Percentiles rank a stretch among this genome's conserved stretches.
Conservation (phyloP, 2,888 invertebrate genomes). For the Boloria selene region DNA sequence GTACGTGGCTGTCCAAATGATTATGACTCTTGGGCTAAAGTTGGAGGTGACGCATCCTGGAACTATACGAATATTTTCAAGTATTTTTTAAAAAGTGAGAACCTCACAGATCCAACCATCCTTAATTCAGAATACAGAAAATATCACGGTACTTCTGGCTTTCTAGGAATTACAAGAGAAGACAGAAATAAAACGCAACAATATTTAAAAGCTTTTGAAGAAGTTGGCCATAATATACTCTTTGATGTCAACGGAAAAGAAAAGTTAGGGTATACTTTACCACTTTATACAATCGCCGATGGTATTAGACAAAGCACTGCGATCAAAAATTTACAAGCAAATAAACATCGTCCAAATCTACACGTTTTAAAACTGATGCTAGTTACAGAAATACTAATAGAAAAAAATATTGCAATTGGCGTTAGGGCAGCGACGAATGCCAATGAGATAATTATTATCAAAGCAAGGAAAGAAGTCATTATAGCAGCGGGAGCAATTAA, state of each 20-base stretch:
- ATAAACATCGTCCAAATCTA: conserved; percentile 47
- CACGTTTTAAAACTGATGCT: conserved; percentile 49
- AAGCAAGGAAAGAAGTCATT: conserved; percentile 52
- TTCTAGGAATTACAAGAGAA: conserved; percentile 43
- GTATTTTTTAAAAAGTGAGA: conserved; percentile 26
- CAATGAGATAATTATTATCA: conserved; percentile 40
- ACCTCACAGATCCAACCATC: conserved; percentile 39
- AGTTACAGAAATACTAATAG: conserved; percentile 50
- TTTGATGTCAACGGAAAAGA: conserved; percentile 51
- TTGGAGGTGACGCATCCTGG: conserved; percentile 44
- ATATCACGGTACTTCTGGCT: conserved; percentile 47
- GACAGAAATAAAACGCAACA: conserved; percentile 27
- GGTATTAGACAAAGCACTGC: conserved; percentile 51
- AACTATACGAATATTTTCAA: conserved; percentile 41
- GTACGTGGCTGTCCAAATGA: conserved; percentile 45
- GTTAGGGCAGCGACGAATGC: conserved; percentile 43
- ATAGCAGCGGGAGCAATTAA: conserved; percentile 54
- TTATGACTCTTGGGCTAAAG: conserved; percentile 45
- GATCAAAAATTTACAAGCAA: conserved; percentile 45
- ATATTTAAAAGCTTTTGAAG: conserved; percentile 50
- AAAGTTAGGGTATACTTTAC: conserved; percentile 50
- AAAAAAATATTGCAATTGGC: conserved; percentile 49
- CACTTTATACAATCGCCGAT: conserved; percentile 48
- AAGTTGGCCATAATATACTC: conserved; percentile 50
- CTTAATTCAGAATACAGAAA: conserved; percentile 35